phyloP scores from a whole-genome alignment of 2,888 invertebrate species.

The Seira musarum region DNA sequence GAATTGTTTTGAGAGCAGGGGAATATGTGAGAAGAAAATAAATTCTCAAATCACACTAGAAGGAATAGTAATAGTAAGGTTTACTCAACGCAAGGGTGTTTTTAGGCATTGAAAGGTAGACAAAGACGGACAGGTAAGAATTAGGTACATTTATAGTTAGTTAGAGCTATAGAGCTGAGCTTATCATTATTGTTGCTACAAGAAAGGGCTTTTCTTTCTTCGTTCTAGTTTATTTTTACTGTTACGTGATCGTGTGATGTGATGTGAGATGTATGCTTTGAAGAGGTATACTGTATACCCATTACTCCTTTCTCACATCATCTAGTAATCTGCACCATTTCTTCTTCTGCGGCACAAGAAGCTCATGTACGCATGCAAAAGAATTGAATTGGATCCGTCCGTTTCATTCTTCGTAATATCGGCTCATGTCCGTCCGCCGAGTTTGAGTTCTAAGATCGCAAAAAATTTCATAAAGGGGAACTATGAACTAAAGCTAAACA shows the following conservation, averaged over 20 bases:
- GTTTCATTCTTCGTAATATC: not conserved
- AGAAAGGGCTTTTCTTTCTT: not conserved
- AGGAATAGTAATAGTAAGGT: no score
- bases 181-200: no score
- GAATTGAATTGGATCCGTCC: constrained; percentile 7
- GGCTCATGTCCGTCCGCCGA: not conserved
- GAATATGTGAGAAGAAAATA: no score
- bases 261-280: constrained; percentile 1
- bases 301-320: not conserved
- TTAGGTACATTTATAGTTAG: no score
- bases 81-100: no score
- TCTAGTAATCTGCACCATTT: constrained; percentile 1
- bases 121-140: no score
- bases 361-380: constrained; percentile 14
- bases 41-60: no score
- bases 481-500: no score
- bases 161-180: no score
- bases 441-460: constrained; percentile 7
- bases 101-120: no score
- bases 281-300: not conserved
- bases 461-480: not conserved
- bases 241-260: constrained; percentile 1
- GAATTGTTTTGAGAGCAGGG: no score
- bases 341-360: constrained; percentile 6
- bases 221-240: not conserved